phyloP scores from a whole-genome alignment of 2,888 invertebrate genomes.

The Tenthredo amoena region DNA sequence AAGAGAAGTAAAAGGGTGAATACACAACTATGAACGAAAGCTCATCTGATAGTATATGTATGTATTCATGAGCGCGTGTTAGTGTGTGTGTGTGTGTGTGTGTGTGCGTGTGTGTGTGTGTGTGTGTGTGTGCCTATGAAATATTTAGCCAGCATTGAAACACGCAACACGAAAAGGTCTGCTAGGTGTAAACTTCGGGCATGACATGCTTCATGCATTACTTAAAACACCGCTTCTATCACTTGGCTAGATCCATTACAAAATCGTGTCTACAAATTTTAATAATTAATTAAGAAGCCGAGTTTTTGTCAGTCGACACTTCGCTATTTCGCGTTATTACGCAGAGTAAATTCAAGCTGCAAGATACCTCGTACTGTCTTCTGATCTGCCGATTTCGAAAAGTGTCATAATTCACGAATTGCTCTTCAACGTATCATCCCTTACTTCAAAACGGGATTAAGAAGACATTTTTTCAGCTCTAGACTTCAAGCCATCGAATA shows the following conservation, averaged over 20 bases:
- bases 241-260: constrained; percentile 67
- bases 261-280: not conserved
- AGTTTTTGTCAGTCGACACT: not conserved
- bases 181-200: constrained; percentile 33
- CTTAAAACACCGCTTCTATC: constrained; percentile 56
- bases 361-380: not conserved
- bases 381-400: not conserved
- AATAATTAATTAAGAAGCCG: not conserved
- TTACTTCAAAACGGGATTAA: constrained; percentile 19
- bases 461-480: constrained; percentile 80
- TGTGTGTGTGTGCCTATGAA: not conserved
- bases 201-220: constrained; percentile 48
- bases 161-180: constrained; percentile 39
- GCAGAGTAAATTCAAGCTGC: not conserved
- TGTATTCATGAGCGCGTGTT: not conserved
- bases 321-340: not conserved
- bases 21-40: not conserved
- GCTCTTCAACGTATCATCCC: not conserved
- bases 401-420: not conserved
- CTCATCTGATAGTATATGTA: not conserved
- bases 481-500: constrained; percentile 91
- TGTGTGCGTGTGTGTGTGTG: no score
- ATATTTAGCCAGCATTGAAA: constrained; percentile 38
- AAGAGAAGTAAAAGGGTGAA: not conserved
- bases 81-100: not conserved